Conservation (phyloP, 2,797 vertebrate genomes). For the Galago senegalensis region DNA sequence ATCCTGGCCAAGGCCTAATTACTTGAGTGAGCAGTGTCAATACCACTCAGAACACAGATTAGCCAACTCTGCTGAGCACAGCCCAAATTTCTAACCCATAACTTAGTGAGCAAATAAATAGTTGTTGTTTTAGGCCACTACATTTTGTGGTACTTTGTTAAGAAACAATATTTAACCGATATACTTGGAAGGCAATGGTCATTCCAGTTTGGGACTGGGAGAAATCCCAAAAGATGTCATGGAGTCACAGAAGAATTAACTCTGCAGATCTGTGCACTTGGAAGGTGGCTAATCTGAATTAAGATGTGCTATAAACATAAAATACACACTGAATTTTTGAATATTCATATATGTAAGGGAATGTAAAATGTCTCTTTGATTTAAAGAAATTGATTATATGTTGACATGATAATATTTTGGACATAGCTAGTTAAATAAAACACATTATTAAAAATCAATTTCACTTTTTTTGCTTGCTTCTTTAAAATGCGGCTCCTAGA, state of each 20-base stretch:
- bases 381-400: not conserved
- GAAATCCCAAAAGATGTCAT: not conserved
- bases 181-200: not conserved
- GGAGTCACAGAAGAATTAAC: not conserved
- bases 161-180: not conserved
- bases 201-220: not conserved
- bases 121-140: not conserved
- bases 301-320: not conserved
- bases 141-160: not conserved
- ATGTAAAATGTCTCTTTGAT: not conserved
- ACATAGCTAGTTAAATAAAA: not conserved
- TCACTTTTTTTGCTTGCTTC: not conserved
- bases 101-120: not conserved
- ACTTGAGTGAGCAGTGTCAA: not conserved
- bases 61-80: not conserved
- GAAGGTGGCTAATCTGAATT: not conserved
- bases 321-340: not conserved
- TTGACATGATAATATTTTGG: conserved; percentile 49
- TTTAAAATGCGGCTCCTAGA: not conserved
- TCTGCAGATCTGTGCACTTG: not conserved
- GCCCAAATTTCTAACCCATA: not conserved
- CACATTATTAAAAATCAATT: not conserved
- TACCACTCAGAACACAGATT: not conserved
- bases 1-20: not conserved
- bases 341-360: not conserved